A percentile compares a stretch with the other conserved stretches of the same genome.
Evolutionary conservation across 2,888 invertebrate species (phyloP).

Genomic region (Celastrina argiolus): DNA sequence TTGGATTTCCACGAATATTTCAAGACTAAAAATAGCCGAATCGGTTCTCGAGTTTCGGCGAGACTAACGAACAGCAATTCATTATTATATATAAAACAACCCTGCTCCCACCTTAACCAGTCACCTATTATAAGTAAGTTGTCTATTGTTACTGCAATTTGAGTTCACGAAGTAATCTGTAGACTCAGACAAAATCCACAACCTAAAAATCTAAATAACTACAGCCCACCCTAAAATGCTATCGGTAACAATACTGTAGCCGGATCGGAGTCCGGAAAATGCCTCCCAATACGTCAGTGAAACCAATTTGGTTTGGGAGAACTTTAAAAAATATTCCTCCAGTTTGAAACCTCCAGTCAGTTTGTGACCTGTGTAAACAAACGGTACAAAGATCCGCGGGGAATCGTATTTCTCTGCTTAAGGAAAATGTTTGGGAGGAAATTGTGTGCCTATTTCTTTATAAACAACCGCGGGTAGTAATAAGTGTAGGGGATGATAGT

Average conservation of each 20-base stretch:
- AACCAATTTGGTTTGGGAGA: slow-evolving; percentile 46
- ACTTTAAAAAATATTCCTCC: slow-evolving; percentile 44
- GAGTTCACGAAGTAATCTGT: too few relatives aligned
- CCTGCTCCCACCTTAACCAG: too few relatives aligned
- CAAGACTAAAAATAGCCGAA: too few relatives aligned
- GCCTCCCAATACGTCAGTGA: slow-evolving; percentile 24
- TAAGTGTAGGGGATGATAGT: not conserved
- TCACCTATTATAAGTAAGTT: too few relatives aligned
- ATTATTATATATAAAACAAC: too few relatives aligned
- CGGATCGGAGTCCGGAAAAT: not conserved
- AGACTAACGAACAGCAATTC: too few relatives aligned
- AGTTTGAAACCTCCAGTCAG: slow-evolving; percentile 50
- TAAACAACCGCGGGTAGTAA: slow-evolving; percentile 34
- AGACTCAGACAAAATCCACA: too few relatives aligned
- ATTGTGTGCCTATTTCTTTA: slow-evolving; percentile 39
- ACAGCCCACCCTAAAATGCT: not conserved
- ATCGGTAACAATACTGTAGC: too few relatives aligned
- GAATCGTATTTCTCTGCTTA: slow-evolving; percentile 44
- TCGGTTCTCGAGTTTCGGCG: too few relatives aligned
- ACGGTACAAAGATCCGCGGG: slow-evolving; percentile 47
- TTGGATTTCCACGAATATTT: too few relatives aligned
- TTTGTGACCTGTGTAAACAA: slow-evolving; percentile 53
- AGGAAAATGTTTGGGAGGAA: slow-evolving; percentile 48
- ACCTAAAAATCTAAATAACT: not conserved
- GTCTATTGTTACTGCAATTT: too few relatives aligned